Evolutionary conservation across 2,113 vertebrate species (phyloP), one percentile per base, ranked within the genome.

Genomic region (Tylochromis polylepis): DNA sequence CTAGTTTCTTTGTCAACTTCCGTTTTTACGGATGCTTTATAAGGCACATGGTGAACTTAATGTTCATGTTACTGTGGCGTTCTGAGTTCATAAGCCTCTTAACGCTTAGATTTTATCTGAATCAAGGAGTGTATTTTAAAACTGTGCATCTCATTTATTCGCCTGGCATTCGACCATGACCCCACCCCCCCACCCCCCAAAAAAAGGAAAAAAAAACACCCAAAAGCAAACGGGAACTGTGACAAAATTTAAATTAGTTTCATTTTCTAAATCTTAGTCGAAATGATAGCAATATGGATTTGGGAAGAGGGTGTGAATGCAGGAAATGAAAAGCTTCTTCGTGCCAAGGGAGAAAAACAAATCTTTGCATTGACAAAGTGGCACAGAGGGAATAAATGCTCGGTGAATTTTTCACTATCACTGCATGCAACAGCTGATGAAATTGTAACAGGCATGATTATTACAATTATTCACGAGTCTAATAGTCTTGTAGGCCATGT

Each of bases 201-300:
- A 43, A 70, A 31, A 10, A n/a, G n/a, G n/a, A n/a, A n/a, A 41
- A 43, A 41, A 81, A 29, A 16, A 53, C 51, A 57, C 83, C 79
- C 53, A 79, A 81, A 82, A 88, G 85, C 65, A 60, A 89, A 86
- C 82, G 29, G 70, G 79, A 90, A 43, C 83, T 60, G 75, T 87
- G 88, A 85, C 81, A 78, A 88, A 79, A 89, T 88, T 87, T 83
- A 75, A 88, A 91, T 93, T 77, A 89, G 81, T 59, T 91, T 92
- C 7, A 36, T 83, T 91, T 92, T 91, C 85, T 62, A 77, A 43
- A 81, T 90, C 86, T 75, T 78, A 58, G 79, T 85, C 31, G 4
- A 90, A 89, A 89, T 89, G 82, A 87, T 16, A 85, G 67, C 2
- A 46, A 82, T 87, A 43, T 88, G 89, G 84, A 84, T 89, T 91